Percentiles rank a stretch among this genome's conserved stretches.
These are phyloP conservation scores for Microcebus ravelobensis DNA, from an alignment of 2,113 vertebrate genomes.

Conservation along the genomic window DNA sequence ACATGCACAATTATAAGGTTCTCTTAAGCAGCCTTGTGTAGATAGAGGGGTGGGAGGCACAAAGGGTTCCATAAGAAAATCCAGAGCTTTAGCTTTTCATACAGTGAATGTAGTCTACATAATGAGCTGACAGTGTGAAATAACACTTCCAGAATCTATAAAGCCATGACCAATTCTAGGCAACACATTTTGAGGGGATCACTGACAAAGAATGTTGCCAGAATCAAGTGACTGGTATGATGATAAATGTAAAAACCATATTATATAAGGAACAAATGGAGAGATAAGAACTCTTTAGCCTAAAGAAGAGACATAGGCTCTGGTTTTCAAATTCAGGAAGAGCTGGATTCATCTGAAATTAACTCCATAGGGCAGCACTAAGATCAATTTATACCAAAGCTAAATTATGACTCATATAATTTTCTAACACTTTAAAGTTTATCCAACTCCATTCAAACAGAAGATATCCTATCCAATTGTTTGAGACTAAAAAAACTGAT, in stretches of 20 bases:
- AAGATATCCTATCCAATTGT: background rate
- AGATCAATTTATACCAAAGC: background rate
- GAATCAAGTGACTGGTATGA: background rate
- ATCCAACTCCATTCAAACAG: background rate
- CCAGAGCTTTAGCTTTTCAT: background rate
- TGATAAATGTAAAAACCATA: background rate
- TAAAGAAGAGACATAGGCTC: background rate
- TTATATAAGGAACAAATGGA: background rate
- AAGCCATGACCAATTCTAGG: background rate
- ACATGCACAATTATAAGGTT: background rate
- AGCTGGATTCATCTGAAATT: background rate
- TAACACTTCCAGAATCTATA: constrained; percentile 3
- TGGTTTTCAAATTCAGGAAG: background rate
- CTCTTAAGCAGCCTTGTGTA: background rate
- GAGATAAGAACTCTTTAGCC: background rate
- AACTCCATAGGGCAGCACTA: background rate
- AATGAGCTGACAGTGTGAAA: background rate
- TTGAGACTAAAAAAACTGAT: background rate
- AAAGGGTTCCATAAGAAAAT: background rate
- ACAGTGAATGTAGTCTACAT: background rate
- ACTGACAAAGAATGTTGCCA: background rate
- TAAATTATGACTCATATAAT: background rate
- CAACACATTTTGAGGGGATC: background rate
- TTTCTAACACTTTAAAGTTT: constrained; percentile 2
- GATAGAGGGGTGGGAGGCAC: background rate